Evolutionary conservation across 64 coral and sea anemone species (phyloP).

Genomic region (Stichodactyla mertensii): DNA sequence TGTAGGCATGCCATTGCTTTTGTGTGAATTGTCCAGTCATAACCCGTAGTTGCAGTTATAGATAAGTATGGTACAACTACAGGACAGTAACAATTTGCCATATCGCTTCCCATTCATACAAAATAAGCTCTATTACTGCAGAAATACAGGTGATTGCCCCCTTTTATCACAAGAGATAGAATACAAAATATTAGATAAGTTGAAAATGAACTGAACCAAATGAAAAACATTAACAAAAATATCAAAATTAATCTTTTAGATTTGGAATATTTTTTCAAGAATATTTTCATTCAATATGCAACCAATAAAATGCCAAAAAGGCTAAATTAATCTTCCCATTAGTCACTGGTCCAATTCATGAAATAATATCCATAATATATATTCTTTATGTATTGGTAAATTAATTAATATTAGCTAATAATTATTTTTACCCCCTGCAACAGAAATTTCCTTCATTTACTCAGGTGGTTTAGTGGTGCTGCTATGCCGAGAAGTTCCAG

Average conservation of each 20-base stretch:
- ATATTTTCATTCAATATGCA: background rate
- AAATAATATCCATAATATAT: background rate
- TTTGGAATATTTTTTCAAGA: background rate
- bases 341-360: background rate
- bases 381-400: background rate
- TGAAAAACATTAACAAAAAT: background rate
- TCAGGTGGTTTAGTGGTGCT: slow-evolving; percentile 9
- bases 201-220: background rate
- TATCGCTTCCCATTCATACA: too few species aligned
- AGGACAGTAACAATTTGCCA: too few species aligned
- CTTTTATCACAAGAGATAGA: background rate
- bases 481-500: slow-evolving; percentile 50
- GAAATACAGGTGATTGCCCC: background rate
- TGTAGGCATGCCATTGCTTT: too few species aligned
- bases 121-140: too few species aligned
- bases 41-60: too few species aligned
- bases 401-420: slow-evolving; percentile 12
- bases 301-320: background rate
- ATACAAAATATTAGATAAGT: background rate
- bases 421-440: background rate
- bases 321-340: background rate
- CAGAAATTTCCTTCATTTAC: background rate
- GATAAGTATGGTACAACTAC: too few species aligned
- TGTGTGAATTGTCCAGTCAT: too few species aligned
- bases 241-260: background rate